Conservation (phyloP, 2,113 vertebrate species). For the Xerus inauris region DNA sequence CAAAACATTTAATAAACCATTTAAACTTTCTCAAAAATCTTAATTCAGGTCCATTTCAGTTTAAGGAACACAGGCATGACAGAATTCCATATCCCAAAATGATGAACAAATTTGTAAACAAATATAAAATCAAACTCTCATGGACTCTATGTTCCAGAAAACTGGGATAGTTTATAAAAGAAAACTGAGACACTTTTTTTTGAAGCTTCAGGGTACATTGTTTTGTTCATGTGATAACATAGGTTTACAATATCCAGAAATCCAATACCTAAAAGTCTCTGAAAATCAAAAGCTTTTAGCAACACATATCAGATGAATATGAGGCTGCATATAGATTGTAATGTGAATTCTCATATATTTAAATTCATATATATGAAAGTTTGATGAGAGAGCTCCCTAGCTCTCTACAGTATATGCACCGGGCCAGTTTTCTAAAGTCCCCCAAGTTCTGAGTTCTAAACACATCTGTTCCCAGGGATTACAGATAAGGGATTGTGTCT, state of each 20-base stretch:
- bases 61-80: neutral
- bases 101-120: neutral
- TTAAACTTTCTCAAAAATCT: slow-evolving; percentile 6
- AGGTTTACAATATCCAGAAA: neutral
- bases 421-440: neutral
- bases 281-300: neutral
- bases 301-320: neutral
- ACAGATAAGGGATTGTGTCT: neutral
- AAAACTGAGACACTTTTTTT: neutral
- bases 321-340: neutral
- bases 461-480: neutral
- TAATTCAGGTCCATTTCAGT: neutral
- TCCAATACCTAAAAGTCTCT: neutral
- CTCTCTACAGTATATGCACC: neutral
- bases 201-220: neutral
- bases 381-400: neutral
- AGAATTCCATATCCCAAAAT: neutral
- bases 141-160: neutral
- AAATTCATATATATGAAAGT: neutral
- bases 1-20: slow-evolving; percentile 20
- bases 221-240: neutral
- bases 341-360: neutral
- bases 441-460: slow-evolving; percentile 5
- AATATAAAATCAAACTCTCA: neutral
- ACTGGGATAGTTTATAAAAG: neutral